Evolutionary conservation across 2,797 vertebrate genomes (phyloP), one percentile per base, ranked within the genome.

Genomic region (Alosa sapidissima): DNA sequence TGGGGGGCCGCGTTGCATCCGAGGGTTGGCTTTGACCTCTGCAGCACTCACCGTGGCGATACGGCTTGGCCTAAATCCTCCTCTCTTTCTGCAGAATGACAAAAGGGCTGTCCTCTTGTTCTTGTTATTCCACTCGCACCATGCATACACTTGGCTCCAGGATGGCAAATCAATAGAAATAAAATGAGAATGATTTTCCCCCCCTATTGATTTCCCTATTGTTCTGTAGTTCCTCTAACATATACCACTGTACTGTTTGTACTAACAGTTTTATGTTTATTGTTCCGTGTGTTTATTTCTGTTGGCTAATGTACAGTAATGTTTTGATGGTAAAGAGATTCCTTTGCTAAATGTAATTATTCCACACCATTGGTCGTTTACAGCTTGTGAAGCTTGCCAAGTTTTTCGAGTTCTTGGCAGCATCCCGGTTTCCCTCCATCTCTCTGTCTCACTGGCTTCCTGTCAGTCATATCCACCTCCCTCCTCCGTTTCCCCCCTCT

Each of bases 1-100:
- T 45, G 3, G 0, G 60, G 86, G 90, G 89, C 84, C 82, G 11
- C 36, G 51, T 33, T 51, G 83, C 58, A 88, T 51, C 81, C 33
- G 84, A 84, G 89, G 91, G 89, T 93, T 90, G 91, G 89, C 88
- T 84, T 47, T 91, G 91, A 93, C 91, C 91, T 90, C 87, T 86
- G 83, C 65, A 10, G 28, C 33, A 47, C 16, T 78, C 72, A 45
- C 72, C 16, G 2, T 8, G 41, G 16, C 5, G 6, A 78, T 21
- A 47, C 19, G 1, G 72, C 14, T 41, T 75, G 14, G 36, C 72
- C 72, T 47, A 78, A 78, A 24, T 11, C 24, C n/a, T 16, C 36
- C 36, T 33, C 41, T 19, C 6, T 78, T 36, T 45, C 36, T 47
- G 72, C 36, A 16, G 41, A 47, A 21, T 19, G 36, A 78, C 41